A percentile compares a stretch with the other conserved stretches of the same genome.
These are phyloP conservation scores for Mus spretus DNA, from an alignment of 2,797 vertebrate genomes.

Conservation along the genomic window DNA sequence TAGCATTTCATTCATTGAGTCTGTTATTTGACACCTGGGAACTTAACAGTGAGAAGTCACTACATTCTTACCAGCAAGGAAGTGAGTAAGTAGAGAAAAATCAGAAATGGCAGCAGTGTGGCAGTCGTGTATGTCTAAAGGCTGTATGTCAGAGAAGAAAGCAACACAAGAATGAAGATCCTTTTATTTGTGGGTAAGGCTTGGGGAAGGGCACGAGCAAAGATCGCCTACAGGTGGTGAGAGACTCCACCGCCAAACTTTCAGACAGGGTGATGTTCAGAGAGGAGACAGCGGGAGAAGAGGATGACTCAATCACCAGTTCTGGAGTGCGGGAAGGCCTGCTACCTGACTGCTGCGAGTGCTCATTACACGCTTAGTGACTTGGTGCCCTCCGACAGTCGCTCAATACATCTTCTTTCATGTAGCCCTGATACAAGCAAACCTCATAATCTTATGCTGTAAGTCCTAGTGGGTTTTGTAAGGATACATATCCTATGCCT, in stretches of 20 bases:
- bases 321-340: neutral
- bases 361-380: neutral
- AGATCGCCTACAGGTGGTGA: neutral
- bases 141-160: neutral
- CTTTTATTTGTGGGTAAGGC: neutral
- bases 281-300: neutral
- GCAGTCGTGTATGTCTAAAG: neutral
- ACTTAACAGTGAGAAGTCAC: neutral
- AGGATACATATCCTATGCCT: neutral
- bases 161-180: neutral
- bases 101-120: neutral
- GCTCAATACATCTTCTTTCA: neutral
- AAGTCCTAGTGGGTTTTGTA: neutral
- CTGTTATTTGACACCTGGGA: neutral
- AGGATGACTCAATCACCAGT: neutral
- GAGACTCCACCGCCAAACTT: neutral
- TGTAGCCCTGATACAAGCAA: neutral
- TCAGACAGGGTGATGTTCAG: neutral
- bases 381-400: neutral
- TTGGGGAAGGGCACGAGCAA: neutral
- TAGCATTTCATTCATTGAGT: neutral
- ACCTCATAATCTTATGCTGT: neutral
- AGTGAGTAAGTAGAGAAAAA: neutral
- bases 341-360: neutral
- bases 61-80: neutral